Base-by-base conservation (phyloP, 2,888 invertebrate species). In the Dioctria linearis region DNA sequence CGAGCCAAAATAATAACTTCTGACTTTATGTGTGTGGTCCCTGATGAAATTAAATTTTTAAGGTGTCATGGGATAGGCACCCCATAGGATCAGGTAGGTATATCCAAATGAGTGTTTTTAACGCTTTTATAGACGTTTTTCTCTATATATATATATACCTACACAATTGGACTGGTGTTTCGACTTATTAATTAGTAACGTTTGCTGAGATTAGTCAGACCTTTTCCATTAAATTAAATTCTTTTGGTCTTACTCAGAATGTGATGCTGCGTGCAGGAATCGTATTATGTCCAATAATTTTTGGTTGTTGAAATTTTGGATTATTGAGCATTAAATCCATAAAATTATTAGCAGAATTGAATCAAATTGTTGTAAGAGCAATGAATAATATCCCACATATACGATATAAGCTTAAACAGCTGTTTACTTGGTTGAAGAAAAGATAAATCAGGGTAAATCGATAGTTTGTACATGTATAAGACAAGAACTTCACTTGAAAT, bases 1-100 rank as follows among this genome's bases (percentile, higher is more conserved):
- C 83, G 83, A 83, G 83, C 83, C 83, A 83, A 83, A 80, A 80
- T 80, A 79, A 79, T 82, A 80, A 80, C 79, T 80, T 80, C 76
- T 81, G 80, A 79, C 79, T 54, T 82, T 82, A 80, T 81, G 71
- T 83, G 83, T 83, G 83, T 83, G 82, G 82, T 83, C 82, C 57
- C 49, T 59, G 67, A 79, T 59, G 67, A 79, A 71, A 79, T 71
- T 79, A 79, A 81, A 79, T 75, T 81, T 78, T 75, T 79, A 63
- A 80, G 80, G 80, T 80, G 80, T 80, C 59, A 78, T 78, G 78
- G 69, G 46, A 78, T 63, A 54, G 69, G 79, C 78, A 76, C 76
- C 80, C 80, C 73, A 73, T 63, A 73, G 80, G 80, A 63, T 40
- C 76, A 76, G 76, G 76, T 76, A 76, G 25, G 25, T 25, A 25